Evolutionary conservation across 2,797 vertebrate genomes (phyloP).

Genomic region (Fistularia commersonii): DNA sequence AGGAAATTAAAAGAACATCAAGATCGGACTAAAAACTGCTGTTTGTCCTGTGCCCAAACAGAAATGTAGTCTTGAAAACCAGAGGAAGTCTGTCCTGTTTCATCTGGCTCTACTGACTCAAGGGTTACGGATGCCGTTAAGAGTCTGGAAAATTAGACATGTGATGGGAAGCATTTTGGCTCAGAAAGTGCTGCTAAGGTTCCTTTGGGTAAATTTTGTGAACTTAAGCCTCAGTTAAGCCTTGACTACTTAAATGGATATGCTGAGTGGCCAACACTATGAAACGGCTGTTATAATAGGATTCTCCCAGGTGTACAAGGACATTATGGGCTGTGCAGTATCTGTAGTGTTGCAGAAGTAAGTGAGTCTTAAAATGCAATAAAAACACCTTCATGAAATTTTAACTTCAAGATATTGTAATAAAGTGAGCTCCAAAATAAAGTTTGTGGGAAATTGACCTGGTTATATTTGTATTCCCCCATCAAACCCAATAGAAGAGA

Average conservation of each 20-base stretch:
- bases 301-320: conserved; percentile 1
- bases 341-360: background rate
- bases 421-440: too few species aligned
- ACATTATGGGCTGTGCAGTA: too few species aligned
- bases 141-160: conserved; percentile 1
- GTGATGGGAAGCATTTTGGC: conserved; percentile 14
- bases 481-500: too few species aligned
- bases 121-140: background rate
- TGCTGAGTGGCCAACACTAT: conserved; percentile 5
- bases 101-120: background rate
- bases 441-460: too few species aligned
- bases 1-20: conserved; percentile 24
- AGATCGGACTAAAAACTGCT: conserved; percentile 7
- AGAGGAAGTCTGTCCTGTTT: background rate
- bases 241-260: conserved; percentile 14
- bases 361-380: conserved; percentile 4
- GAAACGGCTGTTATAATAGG: conserved; percentile 9
- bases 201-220: conserved; percentile 13
- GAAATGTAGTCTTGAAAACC: background rate
- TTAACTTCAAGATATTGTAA: too few species aligned
- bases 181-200: conserved; percentile 11
- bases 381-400: background rate
- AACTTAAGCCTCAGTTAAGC: conserved; percentile 24
- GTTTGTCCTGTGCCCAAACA: conserved; percentile 9
- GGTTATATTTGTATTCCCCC: too few species aligned